phyloP scores from a whole-genome alignment of 2,797 vertebrate genomes.

The Macropus fuliginosus region DNA sequence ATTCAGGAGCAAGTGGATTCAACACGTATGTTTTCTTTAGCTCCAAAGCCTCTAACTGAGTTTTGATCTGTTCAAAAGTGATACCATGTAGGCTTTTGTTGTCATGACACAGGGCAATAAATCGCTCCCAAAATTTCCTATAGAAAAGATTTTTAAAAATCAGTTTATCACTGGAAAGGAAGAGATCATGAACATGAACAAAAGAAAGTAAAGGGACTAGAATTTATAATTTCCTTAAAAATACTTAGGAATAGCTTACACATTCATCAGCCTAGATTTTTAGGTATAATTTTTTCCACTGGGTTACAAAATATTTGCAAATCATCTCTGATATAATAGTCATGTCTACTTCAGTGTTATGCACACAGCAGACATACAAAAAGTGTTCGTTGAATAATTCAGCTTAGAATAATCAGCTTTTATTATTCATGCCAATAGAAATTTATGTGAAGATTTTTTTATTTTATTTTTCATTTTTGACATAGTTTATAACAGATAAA shows the following conservation, averaged over 20 bases:
- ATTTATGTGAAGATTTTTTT: background rate
- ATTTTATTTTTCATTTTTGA: no score
- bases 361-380: background rate
- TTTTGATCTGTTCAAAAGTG: conserved; percentile 98
- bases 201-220: conserved; percentile 46
- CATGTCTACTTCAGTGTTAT: background rate
- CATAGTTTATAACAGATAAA: no score
- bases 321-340: conserved; percentile 15
- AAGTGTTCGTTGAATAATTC: background rate
- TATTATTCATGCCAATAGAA: background rate
- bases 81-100: conserved; percentile 98
- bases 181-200: conserved; percentile 56
- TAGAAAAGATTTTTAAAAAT: conserved; percentile 71
- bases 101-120: conserved; percentile 97
- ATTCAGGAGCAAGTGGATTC: conserved; percentile 98
- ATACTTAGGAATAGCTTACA: background rate
- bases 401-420: conserved; percentile 6
- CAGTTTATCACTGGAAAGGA: conserved; percentile 62
- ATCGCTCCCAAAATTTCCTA: conserved; percentile 99
- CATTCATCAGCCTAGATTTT: background rate
- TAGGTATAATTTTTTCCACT: conserved; percentile 22
- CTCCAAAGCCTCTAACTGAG: conserved; percentile 98
- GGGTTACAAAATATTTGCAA: conserved; percentile 37
- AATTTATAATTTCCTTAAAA: conserved; percentile 11
- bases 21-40: conserved; percentile 99